Evolutionary conservation across 92 coral and sea anemone species (phyloP).

Genomic region (Porites evermanni): DNA sequence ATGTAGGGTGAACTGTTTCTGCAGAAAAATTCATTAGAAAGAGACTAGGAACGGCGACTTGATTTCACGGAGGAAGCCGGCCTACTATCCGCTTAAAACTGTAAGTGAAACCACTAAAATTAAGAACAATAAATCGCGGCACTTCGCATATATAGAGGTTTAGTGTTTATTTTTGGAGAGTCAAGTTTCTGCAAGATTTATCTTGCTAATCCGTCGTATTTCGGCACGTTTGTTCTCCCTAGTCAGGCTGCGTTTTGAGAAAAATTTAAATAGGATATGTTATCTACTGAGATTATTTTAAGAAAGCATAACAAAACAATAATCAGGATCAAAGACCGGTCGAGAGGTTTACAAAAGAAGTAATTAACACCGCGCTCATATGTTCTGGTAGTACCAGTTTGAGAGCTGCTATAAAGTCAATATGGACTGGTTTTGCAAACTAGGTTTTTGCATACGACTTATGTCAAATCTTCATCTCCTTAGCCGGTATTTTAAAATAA

Average conservation of each 20-base stretch:
- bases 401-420: too few relatives aligned
- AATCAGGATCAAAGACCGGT: neutral
- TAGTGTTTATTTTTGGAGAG: slow-evolving; percentile 12
- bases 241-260: neutral
- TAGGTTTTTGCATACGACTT: neutral
- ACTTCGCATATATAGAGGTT: neutral
- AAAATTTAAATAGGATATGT: neutral
- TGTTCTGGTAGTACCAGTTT: too few relatives aligned
- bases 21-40: too few relatives aligned
- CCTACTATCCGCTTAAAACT: slow-evolving; percentile 15
- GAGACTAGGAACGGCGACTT: too few relatives aligned
- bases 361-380: too few relatives aligned
- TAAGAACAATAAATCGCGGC: neutral
- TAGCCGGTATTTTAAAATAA: neutral
- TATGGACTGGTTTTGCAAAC: neutral
- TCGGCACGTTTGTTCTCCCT: slow-evolving; percentile 6
- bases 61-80: neutral
- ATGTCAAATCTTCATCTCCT: neutral
- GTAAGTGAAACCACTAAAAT: neutral
- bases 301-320: neutral
- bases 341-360: neutral
- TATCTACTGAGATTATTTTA: neutral
- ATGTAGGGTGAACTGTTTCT: too few relatives aligned
- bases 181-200: neutral
- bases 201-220: neutral